Percentiles rank a stretch among this genome's conserved stretches.
These are phyloP conservation scores for Halcyon malimbica DNA, from an alignment of 2,113 vertebrate genomes.

Conservation along the genomic window DNA sequence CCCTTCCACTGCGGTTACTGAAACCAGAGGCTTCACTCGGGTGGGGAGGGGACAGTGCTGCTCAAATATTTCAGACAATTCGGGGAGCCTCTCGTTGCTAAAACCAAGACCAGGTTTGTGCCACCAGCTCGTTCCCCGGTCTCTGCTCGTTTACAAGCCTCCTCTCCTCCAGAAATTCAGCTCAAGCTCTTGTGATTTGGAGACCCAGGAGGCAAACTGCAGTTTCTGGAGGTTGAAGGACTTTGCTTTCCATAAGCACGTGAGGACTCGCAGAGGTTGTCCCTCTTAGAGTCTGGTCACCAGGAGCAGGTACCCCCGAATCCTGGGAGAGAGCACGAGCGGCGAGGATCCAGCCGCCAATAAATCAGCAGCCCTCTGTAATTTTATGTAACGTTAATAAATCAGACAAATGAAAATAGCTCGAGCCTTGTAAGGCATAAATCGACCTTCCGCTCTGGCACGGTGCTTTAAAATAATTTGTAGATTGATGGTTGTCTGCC, in stretches of 20 bases:
- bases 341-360: neutral
- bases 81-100: accelerated
- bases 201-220: neutral
- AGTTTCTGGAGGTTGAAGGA: neutral
- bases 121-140: accelerated
- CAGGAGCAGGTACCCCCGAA: neutral
- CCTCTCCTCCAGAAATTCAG: accelerated
- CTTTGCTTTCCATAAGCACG: accelerated
- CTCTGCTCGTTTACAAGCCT: accelerated
- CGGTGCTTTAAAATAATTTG: slow-evolving; percentile 47
- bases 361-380: slow-evolving; percentile 21
- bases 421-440: slow-evolving; percentile 7
- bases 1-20: neutral
- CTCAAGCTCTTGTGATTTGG: accelerated
- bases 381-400: slow-evolving; percentile 47
- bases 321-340: neutral
- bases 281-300: neutral
- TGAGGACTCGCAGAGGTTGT: neutral
- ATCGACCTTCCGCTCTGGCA: slow-evolving; percentile 9
- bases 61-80: neutral
- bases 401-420: slow-evolving; percentile 65
- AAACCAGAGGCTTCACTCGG: neutral
- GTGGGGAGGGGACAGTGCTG: neutral
- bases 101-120: neutral
- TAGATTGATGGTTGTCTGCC: slow-evolving; percentile 3